Conservation (phyloP, 2,888 invertebrate species). For the Epirrita christyi region DNA sequence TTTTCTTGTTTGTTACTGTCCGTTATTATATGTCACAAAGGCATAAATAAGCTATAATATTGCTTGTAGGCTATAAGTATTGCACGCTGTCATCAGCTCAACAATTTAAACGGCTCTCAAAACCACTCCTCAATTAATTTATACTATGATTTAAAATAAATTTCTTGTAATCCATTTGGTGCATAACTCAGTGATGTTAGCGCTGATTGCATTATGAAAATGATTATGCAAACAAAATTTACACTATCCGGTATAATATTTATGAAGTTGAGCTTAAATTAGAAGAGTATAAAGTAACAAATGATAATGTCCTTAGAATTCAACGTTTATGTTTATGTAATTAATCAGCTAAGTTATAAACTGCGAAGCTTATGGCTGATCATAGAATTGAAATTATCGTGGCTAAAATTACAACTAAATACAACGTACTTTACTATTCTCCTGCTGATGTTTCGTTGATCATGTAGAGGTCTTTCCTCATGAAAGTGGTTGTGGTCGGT, state of each 20-base stretch:
- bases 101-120: conserved; percentile 14
- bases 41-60: background rate
- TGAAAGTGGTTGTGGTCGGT: no score
- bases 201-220: conserved; percentile 26
- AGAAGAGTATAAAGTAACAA: conserved; percentile 11
- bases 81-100: conserved; percentile 17
- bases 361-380: background rate
- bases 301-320: conserved; percentile 18
- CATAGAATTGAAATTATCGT: no score
- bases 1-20: no score
- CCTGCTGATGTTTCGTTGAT: no score
- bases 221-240: conserved; percentile 36
- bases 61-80: no score
- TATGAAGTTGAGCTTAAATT: background rate
- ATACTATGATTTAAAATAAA: conserved; percentile 19
- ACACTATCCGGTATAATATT: conserved; percentile 10
- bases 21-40: no score
- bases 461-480: no score
- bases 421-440: no score
- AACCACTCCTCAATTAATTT: conserved; percentile 22
- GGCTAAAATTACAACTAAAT: no score
- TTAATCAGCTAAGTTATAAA: background rate
- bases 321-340: conserved; percentile 9
- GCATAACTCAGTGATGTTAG: conserved; percentile 25
- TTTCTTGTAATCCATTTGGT: conserved; percentile 17